Percentiles rank a stretch among this genome's conserved stretches.
These are phyloP conservation scores for Hetaerina titia DNA, from an alignment of 2,888 invertebrate genomes.

Conservation along the genomic window DNA sequence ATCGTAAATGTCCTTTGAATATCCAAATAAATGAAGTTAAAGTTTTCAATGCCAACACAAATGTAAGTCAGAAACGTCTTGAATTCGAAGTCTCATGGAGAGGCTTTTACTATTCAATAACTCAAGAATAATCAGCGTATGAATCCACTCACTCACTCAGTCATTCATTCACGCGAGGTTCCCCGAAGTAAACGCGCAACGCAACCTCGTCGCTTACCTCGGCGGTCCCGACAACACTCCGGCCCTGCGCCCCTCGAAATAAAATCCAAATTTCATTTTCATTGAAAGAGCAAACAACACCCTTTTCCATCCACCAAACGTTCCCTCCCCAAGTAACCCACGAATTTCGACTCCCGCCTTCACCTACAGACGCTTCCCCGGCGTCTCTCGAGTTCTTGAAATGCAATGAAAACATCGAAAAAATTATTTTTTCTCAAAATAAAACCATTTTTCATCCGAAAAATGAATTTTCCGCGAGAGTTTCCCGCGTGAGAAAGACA, in stretches of 20 bases:
- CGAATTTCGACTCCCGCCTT: background rate
- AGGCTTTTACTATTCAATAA: background rate
- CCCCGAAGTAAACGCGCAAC: background rate
- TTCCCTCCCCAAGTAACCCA: background rate
- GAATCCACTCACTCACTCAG: background rate
- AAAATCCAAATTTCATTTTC: conserved; percentile 11
- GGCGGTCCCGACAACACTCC: no score
- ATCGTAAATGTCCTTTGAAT: background rate
- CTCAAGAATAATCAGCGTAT: background rate
- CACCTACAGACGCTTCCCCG: background rate
- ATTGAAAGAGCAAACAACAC: background rate
- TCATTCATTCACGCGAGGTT: background rate
- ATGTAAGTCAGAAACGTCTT: background rate
- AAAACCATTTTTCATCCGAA: background rate
- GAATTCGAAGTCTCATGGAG: background rate
- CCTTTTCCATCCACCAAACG: background rate
- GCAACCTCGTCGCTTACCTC: no score
- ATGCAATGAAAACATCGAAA: background rate
- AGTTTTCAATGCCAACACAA: background rate
- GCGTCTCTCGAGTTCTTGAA: background rate
- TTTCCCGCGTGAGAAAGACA: background rate
- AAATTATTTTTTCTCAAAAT: background rate
- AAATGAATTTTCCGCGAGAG: background rate
- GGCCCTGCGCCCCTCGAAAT: background rate
- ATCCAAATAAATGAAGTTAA: background rate